A percentile compares a stretch with the other conserved stretches of the same genome.
phyloP scores from a whole-genome alignment of 1,140 invertebrate genomes.

The Oedothorax gibbosus region DNA sequence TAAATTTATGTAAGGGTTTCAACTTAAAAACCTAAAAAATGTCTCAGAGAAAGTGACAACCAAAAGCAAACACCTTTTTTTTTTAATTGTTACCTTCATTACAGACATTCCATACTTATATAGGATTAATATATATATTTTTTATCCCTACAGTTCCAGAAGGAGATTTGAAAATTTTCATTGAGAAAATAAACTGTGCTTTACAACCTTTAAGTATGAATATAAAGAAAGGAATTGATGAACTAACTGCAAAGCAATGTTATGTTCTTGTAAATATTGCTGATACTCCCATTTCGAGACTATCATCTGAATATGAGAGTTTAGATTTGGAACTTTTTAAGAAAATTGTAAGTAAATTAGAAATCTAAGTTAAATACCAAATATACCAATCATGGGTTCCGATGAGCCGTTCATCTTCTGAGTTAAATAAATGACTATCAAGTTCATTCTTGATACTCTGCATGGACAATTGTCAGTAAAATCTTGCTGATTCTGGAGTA shows the following conservation, averaged over 20 bases:
- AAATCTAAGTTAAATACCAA: neutral
- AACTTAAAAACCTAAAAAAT: too few species aligned
- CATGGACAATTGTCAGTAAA: too few species aligned
- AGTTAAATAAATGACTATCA: too few species aligned
- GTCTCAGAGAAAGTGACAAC: too few species aligned
- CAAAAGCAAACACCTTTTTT: too few species aligned
- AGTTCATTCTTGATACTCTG: too few species aligned
- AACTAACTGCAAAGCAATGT: constrained; percentile 25
- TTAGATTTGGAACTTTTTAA: constrained; percentile 49
- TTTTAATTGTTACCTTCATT: too few species aligned
- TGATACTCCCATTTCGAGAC: constrained; percentile 18
- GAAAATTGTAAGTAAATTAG: constrained; percentile 30
- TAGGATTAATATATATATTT: neutral
- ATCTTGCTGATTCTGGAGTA: too few species aligned
- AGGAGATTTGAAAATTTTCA: constrained; percentile 13
- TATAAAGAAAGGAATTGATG: constrained; percentile 32
- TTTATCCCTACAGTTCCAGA: constrained; percentile 9
- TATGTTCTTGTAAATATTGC: constrained; percentile 32
- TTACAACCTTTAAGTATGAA: constrained; percentile 21
- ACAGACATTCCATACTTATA: too few species aligned
- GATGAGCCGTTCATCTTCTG: too few species aligned
- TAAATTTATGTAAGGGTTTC: too few species aligned
- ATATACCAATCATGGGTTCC: too few species aligned
- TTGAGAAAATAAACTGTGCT: constrained; percentile 29
- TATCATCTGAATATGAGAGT: constrained; percentile 5